phyloP scores from a whole-genome alignment of 2,888 invertebrate genomes.

The Pandemis corylana region DNA sequence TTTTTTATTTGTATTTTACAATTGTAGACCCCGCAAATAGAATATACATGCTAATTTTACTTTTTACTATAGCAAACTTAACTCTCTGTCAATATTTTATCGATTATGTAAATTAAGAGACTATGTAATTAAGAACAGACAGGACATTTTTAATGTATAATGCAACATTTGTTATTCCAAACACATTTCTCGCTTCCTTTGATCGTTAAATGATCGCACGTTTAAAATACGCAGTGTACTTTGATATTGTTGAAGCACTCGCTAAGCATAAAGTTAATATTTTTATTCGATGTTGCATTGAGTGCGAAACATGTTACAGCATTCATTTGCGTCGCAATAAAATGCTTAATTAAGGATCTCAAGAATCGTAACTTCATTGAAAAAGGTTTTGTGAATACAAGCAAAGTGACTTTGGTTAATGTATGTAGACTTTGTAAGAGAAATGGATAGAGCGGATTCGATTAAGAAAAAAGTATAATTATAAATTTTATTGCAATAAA shows the following conservation, averaged over 20 bases:
- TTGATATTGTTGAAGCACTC: not conserved
- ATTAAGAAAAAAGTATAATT: too few species aligned
- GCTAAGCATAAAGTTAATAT: constrained; percentile 55
- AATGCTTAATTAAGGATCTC: constrained; percentile 52
- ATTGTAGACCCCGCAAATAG: too few species aligned
- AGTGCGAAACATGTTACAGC: constrained; percentile 56
- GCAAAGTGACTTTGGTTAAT: not conserved
- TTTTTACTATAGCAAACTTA: too few species aligned
- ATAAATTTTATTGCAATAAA: not conserved
- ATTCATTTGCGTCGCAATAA: constrained; percentile 56
- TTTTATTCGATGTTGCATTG: constrained; percentile 54
- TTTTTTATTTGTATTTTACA: too few species aligned
- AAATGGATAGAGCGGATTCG: too few species aligned
- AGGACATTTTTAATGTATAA: too few species aligned
- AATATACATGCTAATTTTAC: too few species aligned
- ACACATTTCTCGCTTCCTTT: not conserved
- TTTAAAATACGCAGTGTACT: not conserved
- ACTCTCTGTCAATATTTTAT: too few species aligned
- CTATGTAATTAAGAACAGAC: too few species aligned
- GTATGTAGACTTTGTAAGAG: not conserved
- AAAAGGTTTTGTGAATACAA: not conserved
- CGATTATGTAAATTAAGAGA: too few species aligned
- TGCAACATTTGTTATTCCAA: too few species aligned
- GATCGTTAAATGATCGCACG: not conserved
- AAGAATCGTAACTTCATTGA: not conserved